These are phyloP conservation scores for Chloebia gouldiae DNA, from an alignment of 2,113 vertebrate species.

Conservation along the genomic window DNA sequence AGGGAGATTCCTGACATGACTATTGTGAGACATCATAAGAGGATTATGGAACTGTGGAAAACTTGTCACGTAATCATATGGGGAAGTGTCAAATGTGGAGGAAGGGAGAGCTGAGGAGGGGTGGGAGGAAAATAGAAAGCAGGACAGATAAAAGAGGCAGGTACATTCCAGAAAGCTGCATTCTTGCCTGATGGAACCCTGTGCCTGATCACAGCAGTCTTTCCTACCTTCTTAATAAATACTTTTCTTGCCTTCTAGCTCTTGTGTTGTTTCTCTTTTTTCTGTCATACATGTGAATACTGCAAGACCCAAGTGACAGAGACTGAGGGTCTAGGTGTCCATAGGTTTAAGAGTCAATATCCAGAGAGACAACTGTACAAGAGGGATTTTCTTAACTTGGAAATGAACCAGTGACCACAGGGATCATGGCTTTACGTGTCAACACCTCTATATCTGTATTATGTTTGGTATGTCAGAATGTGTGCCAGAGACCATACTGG, in stretches of 20 bases:
- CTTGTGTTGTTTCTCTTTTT: background rate
- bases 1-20: background rate
- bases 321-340: accelerated
- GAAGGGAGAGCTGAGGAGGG: background rate
- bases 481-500: accelerated
- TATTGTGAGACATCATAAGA: background rate
- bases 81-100: accelerated
- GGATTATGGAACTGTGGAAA: background rate
- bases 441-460: background rate
- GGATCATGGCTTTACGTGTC: accelerated
- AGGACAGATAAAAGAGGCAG: accelerated
- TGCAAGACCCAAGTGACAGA: background rate
- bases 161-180: background rate
- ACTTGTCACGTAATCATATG: background rate
- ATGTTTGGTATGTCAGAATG: background rate
- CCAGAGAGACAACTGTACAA: background rate
- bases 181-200: background rate
- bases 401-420: background rate
- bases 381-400: background rate
- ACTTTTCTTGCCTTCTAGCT: background rate
- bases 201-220: background rate
- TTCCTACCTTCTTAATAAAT: too few relatives aligned
- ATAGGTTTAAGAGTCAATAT: background rate
- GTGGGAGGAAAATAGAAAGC: background rate
- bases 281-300: background rate